phyloP scores from a whole-genome alignment of 2,888 invertebrate species.

The Acrocyrtus sp. region DNA sequence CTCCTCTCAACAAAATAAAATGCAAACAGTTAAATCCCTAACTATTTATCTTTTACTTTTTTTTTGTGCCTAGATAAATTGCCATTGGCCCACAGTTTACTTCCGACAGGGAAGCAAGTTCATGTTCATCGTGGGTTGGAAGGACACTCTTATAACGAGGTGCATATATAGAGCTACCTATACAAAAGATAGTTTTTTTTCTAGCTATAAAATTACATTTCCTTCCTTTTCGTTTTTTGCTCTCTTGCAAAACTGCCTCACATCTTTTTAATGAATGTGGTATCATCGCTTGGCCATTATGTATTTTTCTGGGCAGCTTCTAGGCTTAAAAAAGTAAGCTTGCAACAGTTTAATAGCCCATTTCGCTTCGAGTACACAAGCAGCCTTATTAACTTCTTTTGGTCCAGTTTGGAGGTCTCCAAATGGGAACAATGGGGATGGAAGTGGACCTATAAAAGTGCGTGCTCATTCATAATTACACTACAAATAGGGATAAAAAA shows the following conservation, averaged over 20 bases:
- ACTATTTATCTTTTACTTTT: background rate
- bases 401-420: constrained; percentile 9
- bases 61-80: too few relatives aligned
- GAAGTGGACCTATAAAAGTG: background rate
- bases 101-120: constrained; percentile 55
- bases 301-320: background rate
- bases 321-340: background rate
- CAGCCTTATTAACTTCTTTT: background rate
- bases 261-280: background rate
- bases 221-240: constrained; percentile 40
- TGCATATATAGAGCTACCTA: background rate
- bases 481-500: background rate
- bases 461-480: background rate
- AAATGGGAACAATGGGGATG: constrained; percentile 9
- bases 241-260: background rate
- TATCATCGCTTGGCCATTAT: background rate
- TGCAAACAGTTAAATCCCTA: background rate
- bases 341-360: background rate
- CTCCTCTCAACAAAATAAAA: background rate
- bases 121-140: constrained; percentile 43
- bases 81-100: constrained; percentile 39
- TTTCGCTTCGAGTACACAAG: too few relatives aligned
- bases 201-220: constrained; percentile 38
- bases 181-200: constrained; percentile 28
- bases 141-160: constrained; percentile 21